phyloP scores from a whole-genome alignment of 2,797 vertebrate species.

The Rallus crepitans region DNA sequence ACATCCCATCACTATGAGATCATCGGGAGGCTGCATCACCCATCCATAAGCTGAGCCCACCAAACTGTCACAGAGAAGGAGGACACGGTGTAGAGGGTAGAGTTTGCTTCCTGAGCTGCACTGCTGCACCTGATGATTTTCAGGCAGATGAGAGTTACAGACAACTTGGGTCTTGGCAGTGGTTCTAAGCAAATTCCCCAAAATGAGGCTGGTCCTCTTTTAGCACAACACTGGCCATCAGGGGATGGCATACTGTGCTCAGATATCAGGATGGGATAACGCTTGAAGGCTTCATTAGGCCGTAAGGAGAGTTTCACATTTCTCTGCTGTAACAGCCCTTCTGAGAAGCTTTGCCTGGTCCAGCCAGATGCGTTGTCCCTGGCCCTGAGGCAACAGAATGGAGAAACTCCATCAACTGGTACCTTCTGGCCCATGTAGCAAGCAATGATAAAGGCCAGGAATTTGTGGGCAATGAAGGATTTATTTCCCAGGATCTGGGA shows the following conservation, averaged over 20 bases:
- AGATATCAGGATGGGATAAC: background rate
- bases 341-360: background rate
- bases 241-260: background rate
- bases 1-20: fast-evolving
- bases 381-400: background rate
- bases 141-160: background rate
- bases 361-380: fast-evolving
- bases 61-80: background rate
- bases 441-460: background rate
- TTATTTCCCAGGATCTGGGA: background rate
- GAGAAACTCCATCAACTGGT: background rate
- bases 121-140: background rate
- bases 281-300: background rate
- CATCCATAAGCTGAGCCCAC: background rate
- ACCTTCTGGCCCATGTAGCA: background rate
- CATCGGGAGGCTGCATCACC: background rate
- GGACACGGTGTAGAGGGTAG: fast-evolving
- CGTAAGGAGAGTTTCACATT: background rate
- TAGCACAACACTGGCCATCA: background rate
- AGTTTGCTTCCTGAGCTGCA: background rate
- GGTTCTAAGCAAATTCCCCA: background rate
- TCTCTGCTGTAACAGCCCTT: fast-evolving
- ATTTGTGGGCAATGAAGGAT: background rate
- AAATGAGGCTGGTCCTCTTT: background rate
- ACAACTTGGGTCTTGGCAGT: fast-evolving